Conservation (phyloP, 2,797 vertebrate genomes). For the Lophius americanus region DNA sequence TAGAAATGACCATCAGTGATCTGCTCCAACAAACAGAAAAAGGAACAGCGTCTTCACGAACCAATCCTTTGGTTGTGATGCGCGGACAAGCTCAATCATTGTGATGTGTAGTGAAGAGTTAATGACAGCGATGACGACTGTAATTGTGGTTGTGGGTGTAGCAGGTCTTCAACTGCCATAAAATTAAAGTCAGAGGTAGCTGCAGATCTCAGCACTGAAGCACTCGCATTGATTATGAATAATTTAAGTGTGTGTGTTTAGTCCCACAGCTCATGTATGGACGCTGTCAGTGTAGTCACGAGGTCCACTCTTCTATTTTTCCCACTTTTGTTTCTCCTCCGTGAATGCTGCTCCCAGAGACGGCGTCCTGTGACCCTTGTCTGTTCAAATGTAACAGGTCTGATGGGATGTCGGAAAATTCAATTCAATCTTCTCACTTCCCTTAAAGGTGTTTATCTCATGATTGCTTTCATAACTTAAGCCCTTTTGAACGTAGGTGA, state of each 20-base stretch:
- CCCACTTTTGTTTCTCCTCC: neutral
- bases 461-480: no score
- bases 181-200: conserved; percentile 54
- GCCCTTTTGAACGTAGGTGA: no score
- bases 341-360: neutral
- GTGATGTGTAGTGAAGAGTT: conserved; percentile 41
- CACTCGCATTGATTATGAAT: conserved; percentile 68
- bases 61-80: conserved; percentile 24
- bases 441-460: no score
- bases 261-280: conserved; percentile 25
- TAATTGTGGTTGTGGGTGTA: conserved; percentile 46
- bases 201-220: conserved; percentile 51
- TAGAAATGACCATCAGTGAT: conserved; percentile 62
- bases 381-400: no score
- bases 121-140: conserved; percentile 32
- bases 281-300: conserved; percentile 16
- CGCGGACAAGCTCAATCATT: conserved; percentile 55
- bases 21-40: conserved; percentile 38
- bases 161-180: conserved; percentile 44
- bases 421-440: no score
- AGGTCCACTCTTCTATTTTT: conserved; percentile 16
- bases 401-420: no score
- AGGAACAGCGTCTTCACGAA: conserved; percentile 25
- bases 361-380: no score
- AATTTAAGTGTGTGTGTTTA: conserved; percentile 40